Conservation (phyloP, 2,113 vertebrate genomes). For the Ameiurus melas region DNA sequence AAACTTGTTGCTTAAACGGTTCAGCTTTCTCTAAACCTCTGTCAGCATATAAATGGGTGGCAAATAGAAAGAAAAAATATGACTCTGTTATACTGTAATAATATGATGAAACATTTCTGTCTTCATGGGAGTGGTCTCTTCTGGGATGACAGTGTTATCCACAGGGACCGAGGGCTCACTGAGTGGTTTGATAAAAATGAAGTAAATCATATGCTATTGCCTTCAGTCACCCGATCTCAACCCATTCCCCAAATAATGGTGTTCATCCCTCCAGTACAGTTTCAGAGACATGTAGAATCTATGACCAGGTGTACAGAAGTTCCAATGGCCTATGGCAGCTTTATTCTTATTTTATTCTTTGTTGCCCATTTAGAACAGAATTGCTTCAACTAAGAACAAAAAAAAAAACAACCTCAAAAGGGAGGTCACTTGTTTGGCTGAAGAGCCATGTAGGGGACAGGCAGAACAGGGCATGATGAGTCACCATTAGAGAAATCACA, state of each 20-base stretch:
- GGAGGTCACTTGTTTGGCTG: background rate
- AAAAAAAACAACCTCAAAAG: slow-evolving; percentile 29
- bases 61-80: background rate
- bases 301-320: background rate
- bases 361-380: background rate
- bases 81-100: background rate
- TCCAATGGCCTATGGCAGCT: background rate
- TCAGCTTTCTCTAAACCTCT: background rate
- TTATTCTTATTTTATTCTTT: background rate
- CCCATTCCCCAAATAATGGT: background rate
- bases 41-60: background rate
- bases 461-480: slow-evolving; percentile 22
- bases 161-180: background rate
- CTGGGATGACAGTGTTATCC: background rate
- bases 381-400: background rate
- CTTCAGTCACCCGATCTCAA: background rate
- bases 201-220: background rate
- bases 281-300: background rate
- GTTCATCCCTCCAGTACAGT: background rate
- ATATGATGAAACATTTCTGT: background rate
- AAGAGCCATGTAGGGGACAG: slow-evolving; percentile 27
- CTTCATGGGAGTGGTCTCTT: background rate
- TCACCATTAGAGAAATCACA: slow-evolving; percentile 53
- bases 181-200: background rate
- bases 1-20: background rate